These are phyloP conservation scores for Sarcophaga caerulescens DNA, from an alignment of 2,888 invertebrate species.

Conservation along the genomic window DNA sequence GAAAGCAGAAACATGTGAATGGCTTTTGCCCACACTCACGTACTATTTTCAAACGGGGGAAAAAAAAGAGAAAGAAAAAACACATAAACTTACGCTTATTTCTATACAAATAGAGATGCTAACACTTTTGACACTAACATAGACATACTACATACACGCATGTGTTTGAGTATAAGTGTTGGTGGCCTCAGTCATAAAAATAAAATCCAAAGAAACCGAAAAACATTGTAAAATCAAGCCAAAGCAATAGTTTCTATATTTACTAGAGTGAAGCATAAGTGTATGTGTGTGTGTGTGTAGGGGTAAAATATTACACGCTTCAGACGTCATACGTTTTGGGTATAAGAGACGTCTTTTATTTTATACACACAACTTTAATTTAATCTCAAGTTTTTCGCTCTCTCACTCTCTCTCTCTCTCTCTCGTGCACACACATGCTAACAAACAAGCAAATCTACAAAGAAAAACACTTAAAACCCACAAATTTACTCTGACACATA, in stretches of 20 bases:
- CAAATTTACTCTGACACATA: not conserved
- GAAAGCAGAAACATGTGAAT: constrained; percentile 57
- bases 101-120: not conserved
- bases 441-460: not conserved
- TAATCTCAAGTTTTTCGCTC: constrained; percentile 51
- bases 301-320: constrained; percentile 39
- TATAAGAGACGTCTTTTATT: constrained; percentile 36
- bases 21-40: constrained; percentile 49
- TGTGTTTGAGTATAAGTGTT: not conserved
- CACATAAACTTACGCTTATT: constrained; percentile 7
- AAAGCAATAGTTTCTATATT: constrained; percentile 41
- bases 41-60: not conserved
- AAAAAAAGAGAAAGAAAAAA: not conserved
- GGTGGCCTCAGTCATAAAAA: not conserved
- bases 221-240: constrained; percentile 27
- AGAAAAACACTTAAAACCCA: not conserved
- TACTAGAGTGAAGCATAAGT: not conserved
- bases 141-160: not conserved
- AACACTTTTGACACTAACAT: constrained; percentile 32
- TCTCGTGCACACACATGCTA: not conserved
- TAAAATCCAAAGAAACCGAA: constrained; percentile 7
- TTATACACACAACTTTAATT: constrained; percentile 56
- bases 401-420: not conserved
- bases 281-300: not conserved
- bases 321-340: constrained; percentile 28